Conservation (phyloP, 1,140 invertebrate species). For the Liolophura sinensis region DNA sequence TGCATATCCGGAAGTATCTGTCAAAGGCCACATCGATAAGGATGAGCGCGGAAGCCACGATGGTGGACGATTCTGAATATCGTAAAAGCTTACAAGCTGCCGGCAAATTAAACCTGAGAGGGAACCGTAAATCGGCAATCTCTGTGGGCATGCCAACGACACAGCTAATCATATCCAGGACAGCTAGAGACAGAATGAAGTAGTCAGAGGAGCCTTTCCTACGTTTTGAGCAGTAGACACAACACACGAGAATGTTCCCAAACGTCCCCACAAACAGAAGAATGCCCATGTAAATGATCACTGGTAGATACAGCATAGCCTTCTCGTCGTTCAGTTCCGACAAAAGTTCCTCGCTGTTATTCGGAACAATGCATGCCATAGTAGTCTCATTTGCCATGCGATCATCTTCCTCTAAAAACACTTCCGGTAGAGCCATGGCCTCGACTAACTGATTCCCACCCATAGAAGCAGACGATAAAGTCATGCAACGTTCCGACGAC, state of each 20-base stretch:
- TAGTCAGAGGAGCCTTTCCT: constrained; percentile 47
- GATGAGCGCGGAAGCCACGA: constrained; percentile 45
- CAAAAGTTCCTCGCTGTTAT: constrained; percentile 6
- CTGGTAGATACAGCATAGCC: constrained; percentile 16
- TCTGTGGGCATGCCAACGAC: constrained; percentile 51
- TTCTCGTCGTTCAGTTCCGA: constrained; percentile 23
- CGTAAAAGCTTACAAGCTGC: constrained; percentile 48
- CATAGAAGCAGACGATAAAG: too few relatives aligned
- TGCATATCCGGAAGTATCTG: constrained; percentile 47
- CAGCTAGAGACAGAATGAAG: constrained; percentile 48
- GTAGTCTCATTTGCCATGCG: too few relatives aligned
- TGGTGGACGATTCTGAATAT: constrained; percentile 46
- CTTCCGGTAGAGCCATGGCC: too few relatives aligned
- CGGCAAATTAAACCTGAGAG: constrained; percentile 47
- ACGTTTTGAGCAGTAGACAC: constrained; percentile 40
- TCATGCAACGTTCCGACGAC: too few relatives aligned
- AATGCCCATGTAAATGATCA: constrained; percentile 26
- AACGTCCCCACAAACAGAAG: constrained; percentile 35
- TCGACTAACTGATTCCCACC: too few relatives aligned
- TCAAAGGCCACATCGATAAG: constrained; percentile 50
- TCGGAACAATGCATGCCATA: too few relatives aligned
- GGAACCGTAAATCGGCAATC: constrained; percentile 46
- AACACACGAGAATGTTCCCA: constrained; percentile 44
- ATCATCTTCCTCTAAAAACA: too few relatives aligned
- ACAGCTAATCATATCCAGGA: constrained; percentile 50